These are phyloP conservation scores for Melinaea marsaeus DNA, from an alignment of 2,888 invertebrate genomes.

Conservation along the genomic window DNA sequence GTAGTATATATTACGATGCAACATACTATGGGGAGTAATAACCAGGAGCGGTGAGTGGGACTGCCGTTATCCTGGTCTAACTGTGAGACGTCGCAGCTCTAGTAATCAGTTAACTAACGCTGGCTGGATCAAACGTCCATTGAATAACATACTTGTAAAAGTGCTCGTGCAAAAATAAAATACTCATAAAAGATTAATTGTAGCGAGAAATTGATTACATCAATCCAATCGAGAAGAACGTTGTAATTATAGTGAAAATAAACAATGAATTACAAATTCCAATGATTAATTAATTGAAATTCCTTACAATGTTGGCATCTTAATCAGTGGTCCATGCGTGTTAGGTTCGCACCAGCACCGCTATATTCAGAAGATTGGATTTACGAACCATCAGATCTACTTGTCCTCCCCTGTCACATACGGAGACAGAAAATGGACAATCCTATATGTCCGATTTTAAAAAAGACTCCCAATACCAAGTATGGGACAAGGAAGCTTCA, in stretches of 20 bases:
- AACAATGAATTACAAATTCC: slow-evolving; percentile 13
- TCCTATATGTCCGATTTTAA: slow-evolving; percentile 23
- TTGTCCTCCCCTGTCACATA: slow-evolving; percentile 15
- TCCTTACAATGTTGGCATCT: background rate
- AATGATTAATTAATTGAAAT: slow-evolving; percentile 12
- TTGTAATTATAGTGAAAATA: too few species aligned
- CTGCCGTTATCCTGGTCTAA: slow-evolving; percentile 27
- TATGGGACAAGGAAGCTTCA: slow-evolving; percentile 48
- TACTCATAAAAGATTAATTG: too few species aligned
- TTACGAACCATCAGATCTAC: slow-evolving; percentile 18
- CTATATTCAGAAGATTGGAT: slow-evolving; percentile 46
- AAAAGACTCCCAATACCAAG: slow-evolving; percentile 26
- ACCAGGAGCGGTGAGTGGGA: slow-evolving; percentile 17
- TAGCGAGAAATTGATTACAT: too few species aligned
- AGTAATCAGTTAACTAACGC: slow-evolving; percentile 17
- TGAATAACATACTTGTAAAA: background rate
- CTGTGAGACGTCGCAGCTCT: slow-evolving; percentile 16
- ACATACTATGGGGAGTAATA: slow-evolving; percentile 7
- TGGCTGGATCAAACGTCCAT: slow-evolving; percentile 10
- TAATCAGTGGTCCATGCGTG: slow-evolving; percentile 49
- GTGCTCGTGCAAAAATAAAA: too few species aligned
- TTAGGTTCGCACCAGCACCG: slow-evolving; percentile 64
- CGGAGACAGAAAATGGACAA: slow-evolving; percentile 24
- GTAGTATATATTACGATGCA: too few species aligned
- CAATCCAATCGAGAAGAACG: too few species aligned